Percentiles rank a stretch among this genome's conserved stretches.
Evolutionary conservation across 1,140 invertebrate genomes (phyloP).

Genomic region (Drosophila hydei): DNA sequence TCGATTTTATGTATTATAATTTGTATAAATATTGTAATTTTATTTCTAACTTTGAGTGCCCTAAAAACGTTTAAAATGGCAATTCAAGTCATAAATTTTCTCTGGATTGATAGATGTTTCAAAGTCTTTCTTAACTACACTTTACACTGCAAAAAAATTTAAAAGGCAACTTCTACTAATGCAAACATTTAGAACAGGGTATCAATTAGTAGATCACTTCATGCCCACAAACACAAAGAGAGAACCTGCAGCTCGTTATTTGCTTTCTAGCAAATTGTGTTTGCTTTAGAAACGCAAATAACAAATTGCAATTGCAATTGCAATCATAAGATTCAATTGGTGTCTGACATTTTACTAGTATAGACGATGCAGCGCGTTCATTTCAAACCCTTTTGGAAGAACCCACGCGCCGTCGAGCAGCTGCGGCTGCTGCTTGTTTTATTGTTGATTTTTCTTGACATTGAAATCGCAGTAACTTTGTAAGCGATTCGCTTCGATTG

Average conservation of each 20-base stretch:
- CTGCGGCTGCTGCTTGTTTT: constrained; percentile 14
- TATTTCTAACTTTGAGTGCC: too few relatives aligned
- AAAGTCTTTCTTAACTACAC: too few relatives aligned
- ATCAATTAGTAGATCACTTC: neutral
- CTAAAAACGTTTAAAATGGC: too few relatives aligned
- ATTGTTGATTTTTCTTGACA: constrained; percentile 55
- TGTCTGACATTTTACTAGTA: constrained; percentile 25
- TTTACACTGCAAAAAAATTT: too few relatives aligned
- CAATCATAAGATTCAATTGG: constrained; percentile 29
- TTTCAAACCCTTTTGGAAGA: constrained; percentile 31
- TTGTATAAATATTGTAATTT: too few relatives aligned
- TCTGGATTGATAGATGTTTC: too few relatives aligned
- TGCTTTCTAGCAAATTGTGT: constrained; percentile 19
- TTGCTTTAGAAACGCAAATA: constrained; percentile 23
- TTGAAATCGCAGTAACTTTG: constrained; percentile 59
- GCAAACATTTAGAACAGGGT: constrained; percentile 6
- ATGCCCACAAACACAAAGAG: neutral
- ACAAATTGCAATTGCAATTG: constrained; percentile 31
- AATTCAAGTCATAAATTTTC: too few relatives aligned
- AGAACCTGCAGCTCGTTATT: neutral
- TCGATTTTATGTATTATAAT: too few relatives aligned
- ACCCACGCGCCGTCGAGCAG: constrained; percentile 36
- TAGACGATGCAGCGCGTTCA: neutral
- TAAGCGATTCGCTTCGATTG: constrained; percentile 32
- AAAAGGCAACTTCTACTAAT: too few relatives aligned